Evolutionary conservation across 2,888 invertebrate species (phyloP).

Genomic region (Drosophila testacea): DNA sequence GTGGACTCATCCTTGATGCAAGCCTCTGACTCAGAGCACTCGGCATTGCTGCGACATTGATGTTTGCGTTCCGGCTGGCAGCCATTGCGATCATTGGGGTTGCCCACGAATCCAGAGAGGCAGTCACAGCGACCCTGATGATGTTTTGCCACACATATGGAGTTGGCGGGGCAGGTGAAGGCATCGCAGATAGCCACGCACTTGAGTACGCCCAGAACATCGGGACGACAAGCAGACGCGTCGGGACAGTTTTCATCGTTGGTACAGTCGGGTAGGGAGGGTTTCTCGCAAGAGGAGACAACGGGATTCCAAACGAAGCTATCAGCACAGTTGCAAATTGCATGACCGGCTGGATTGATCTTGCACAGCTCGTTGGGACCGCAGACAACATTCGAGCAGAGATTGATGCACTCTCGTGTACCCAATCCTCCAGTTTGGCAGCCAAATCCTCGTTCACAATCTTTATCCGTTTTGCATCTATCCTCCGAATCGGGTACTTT

Average conservation of each 20-base stretch:
- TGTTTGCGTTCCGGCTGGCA: conserved; percentile 91
- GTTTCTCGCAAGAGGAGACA: conserved; percentile 92
- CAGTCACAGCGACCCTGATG: conserved; percentile 94
- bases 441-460: conserved; percentile 90
- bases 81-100: conserved; percentile 95
- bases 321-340: conserved; percentile 92
- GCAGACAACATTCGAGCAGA: conserved; percentile 93
- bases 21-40: conserved; percentile 93
- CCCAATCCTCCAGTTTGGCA: conserved; percentile 89
- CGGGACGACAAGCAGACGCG: conserved; percentile 91
- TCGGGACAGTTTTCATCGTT: conserved; percentile 90
- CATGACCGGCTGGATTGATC: conserved; percentile 88
- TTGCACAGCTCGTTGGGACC: conserved; percentile 93
- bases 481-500: conserved; percentile 86
- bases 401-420: conserved; percentile 89
- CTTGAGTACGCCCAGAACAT: conserved; percentile 93
- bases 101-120: conserved; percentile 92
- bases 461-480: conserved; percentile 89
- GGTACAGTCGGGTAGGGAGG: conserved; percentile 93
- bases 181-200: conserved; percentile 92
- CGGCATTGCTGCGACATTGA: conserved; percentile 91
- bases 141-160: conserved; percentile 90
- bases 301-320: conserved; percentile 94
- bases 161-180: conserved; percentile 94
- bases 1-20: conserved; percentile 88